Evolutionary conservation across 2,888 invertebrate genomes (phyloP), one percentile per base, ranked within the genome.

Genomic region (Hirtodrosophila cameraria): DNA sequence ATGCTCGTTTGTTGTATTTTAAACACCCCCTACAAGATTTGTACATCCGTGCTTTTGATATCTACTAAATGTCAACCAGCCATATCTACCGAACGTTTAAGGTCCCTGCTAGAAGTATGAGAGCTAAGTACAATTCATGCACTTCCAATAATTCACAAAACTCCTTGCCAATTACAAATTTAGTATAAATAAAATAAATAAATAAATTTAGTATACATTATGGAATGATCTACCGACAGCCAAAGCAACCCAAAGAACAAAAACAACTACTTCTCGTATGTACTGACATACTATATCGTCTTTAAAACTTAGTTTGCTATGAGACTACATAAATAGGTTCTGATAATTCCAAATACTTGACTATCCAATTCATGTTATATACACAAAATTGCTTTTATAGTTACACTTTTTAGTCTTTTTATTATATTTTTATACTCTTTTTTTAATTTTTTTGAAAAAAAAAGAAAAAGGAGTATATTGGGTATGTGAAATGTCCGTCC

Each of bases 41-140:
- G 84, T 77, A 69, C 42, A 64, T 70, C 72, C 73, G 78, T 78
- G 89, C 89, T 89, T 89, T 89, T 75, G 79, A 87, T 87, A 89
- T 86, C 82, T 84, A 84, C 83, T 87, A 84, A 84, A 87, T 77
- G 82, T 84, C 61, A 53, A 63, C 46, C 59, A 63, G 33, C 42
- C 31, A 60, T 64, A 20, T 43, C 39, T 43, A 50, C 31, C 50
- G 43, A 49, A 9, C 15, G 42, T 46, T 68, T 31, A 33, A 58
- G 65, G 64, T 52, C 58, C 69, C 73, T 50, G 63, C 49, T 55
- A 57, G 6, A 8, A 23, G 23, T 45, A 73, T 15, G 58, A 69
- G 15, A 59, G 70, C 53, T 58, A 62, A 74, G 74, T 69, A 59
- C 48, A 67, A 46, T 12, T 53, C 52, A 42, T 38, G 30, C 45